Percentiles rank a stretch among this genome's conserved stretches.
These are phyloP conservation scores for Caenorhabditis sulstoni DNA, from an alignment of 2,888 invertebrate species.

Conservation along the genomic window DNA sequence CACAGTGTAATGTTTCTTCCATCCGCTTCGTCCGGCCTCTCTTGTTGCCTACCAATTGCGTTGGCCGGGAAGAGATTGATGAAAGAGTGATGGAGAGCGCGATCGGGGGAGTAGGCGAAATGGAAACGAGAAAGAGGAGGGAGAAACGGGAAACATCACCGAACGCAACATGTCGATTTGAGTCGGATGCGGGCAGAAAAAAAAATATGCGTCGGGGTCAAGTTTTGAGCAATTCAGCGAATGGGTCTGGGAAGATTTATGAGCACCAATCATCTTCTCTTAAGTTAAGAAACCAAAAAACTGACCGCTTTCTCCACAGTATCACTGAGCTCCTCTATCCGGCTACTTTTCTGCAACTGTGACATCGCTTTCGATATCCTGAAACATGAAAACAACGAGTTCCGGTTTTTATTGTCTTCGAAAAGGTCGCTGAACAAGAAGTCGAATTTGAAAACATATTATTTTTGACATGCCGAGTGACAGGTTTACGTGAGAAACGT, in stretches of 20 bases:
- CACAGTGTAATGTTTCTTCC: conserved; percentile 36
- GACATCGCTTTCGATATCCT: conserved; percentile 21
- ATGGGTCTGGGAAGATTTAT: conserved; percentile 1
- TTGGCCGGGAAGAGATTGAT: conserved; percentile 38
- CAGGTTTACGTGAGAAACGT: conserved; percentile 14
- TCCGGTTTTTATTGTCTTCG: background rate
- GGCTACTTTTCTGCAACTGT: conserved; percentile 40
- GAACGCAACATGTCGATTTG: conserved; percentile 26
- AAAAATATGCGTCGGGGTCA: conserved; percentile 8
- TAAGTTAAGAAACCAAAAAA: conserved; percentile 3
- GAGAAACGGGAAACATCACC: conserved; percentile 13
- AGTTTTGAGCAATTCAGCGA: conserved; percentile 31
- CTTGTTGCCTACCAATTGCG: conserved; percentile 46
- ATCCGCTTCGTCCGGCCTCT: background rate
- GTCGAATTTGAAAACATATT: background rate
- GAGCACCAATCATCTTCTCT: background rate
- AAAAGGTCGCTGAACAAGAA: background rate
- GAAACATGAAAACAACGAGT: conserved; percentile 6
- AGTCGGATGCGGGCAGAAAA: conserved; percentile 6
- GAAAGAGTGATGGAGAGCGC: conserved; percentile 1
- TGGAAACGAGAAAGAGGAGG: background rate
- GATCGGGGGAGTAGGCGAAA: conserved; percentile 8
- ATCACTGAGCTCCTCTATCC: conserved; percentile 46
- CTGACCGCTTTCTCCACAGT: conserved; percentile 53
- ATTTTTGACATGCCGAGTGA: conserved; percentile 33